Conservation (phyloP, 1,140 invertebrate species). For the Macrotrachela quadricornifera region DNA sequence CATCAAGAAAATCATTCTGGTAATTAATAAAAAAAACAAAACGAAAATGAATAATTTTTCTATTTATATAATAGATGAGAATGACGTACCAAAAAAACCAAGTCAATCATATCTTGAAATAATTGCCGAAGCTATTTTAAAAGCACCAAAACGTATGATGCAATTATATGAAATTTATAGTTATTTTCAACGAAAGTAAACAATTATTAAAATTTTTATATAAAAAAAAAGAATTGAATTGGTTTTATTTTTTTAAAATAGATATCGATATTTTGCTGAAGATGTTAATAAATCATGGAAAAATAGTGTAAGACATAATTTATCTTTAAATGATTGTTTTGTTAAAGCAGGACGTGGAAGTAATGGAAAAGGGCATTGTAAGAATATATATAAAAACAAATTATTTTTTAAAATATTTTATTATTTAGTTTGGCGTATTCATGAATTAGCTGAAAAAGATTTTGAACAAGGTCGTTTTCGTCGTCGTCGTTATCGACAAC, state of each 20-base stretch:
- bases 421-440: slow-evolving; percentile 52
- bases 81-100: not conserved
- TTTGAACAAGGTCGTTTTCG: too few species aligned
- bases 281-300: slow-evolving; percentile 41
- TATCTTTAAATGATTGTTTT: slow-evolving; percentile 93
- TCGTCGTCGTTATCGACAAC: too few species aligned
- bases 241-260: too few species aligned
- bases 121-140: slow-evolving; percentile 7
- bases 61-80: not conserved
- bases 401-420: slow-evolving; percentile 56
- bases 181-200: slow-evolving; percentile 2
- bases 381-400: slow-evolving; percentile 52
- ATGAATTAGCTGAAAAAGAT: too few species aligned
- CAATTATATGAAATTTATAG: slow-evolving; percentile 8
- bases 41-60: too few species aligned
- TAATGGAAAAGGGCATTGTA: slow-evolving; percentile 89
- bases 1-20: too few species aligned
- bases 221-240: too few species aligned
- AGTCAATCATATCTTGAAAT: slow-evolving; percentile 5
- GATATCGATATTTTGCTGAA: too few species aligned
- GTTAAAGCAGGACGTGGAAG: slow-evolving; percentile 65
- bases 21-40: too few species aligned
- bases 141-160: not conserved
- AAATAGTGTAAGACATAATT: slow-evolving; percentile 85
- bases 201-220: too few species aligned